These are phyloP conservation scores for Cyprinodon variegatus DNA, from an alignment of 2,113 vertebrate species.

Conservation along the genomic window DNA sequence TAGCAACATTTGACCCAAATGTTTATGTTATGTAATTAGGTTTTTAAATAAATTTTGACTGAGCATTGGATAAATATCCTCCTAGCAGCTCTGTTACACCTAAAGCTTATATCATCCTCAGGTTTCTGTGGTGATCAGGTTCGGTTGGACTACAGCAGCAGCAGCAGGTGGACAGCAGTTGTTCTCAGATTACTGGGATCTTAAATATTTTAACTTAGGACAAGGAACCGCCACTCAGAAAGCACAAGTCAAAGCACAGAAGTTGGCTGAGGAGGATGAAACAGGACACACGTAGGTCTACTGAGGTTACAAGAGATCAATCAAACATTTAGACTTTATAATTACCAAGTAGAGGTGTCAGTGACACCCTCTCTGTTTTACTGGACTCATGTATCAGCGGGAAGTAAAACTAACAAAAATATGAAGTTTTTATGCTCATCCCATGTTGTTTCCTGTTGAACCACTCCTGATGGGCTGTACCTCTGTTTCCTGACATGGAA, in stretches of 20 bases:
- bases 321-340: slow-evolving; percentile 31
- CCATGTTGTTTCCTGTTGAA: slow-evolving; percentile 50
- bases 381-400: slow-evolving; percentile 20
- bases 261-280: slow-evolving; percentile 29
- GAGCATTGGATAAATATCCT: slow-evolving; percentile 7
- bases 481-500: slow-evolving; percentile 60
- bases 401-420: slow-evolving; percentile 48
- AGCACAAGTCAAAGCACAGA: slow-evolving; percentile 57
- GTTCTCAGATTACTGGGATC: slow-evolving; percentile 60
- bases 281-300: slow-evolving; percentile 30
- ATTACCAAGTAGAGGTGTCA: slow-evolving; percentile 41
- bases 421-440: slow-evolving; percentile 25
- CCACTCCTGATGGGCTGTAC: slow-evolving; percentile 29
- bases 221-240: slow-evolving; percentile 35
- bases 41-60: not conserved
- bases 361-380: not conserved
- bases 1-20: not conserved
- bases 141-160: slow-evolving; percentile 32
- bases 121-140: slow-evolving; percentile 69
- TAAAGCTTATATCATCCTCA: slow-evolving; percentile 47
- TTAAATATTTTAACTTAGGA: slow-evolving; percentile 78
- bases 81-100: slow-evolving; percentile 45
- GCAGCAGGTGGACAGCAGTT: slow-evolving; percentile 49
- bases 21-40: not conserved
- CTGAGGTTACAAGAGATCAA: slow-evolving; percentile 43